These are phyloP conservation scores for Triops longicaudatus DNA, from an alignment of 1,140 invertebrate genomes.

Conservation along the genomic window DNA sequence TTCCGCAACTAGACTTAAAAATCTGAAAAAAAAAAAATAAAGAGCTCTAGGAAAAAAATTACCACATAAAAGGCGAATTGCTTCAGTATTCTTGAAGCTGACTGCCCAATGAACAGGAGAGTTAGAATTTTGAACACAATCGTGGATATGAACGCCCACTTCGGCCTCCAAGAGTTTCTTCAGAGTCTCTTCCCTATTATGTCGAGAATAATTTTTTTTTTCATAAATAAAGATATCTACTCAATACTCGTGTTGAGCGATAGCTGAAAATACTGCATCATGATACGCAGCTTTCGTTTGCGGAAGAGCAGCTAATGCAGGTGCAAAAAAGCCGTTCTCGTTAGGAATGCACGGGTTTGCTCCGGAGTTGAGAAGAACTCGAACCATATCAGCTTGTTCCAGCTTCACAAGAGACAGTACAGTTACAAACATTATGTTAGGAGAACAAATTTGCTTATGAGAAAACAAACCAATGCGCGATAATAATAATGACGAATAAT, in stretches of 20 bases:
- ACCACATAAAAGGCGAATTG: constrained; percentile 23
- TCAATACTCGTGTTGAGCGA: constrained; percentile 19
- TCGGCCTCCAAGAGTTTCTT: constrained; percentile 10
- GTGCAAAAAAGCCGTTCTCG: not conserved
- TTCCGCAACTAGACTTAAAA: not conserved
- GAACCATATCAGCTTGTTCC: constrained; percentile 22
- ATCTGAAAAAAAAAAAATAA: not conserved
- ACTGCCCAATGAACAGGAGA: constrained; percentile 26
- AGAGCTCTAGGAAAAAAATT: not conserved
- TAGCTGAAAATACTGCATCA: constrained; percentile 22
- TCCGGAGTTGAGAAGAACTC: constrained; percentile 22
- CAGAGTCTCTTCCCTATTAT: not conserved
- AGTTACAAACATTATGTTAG: too few relatives aligned
- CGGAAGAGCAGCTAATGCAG: not conserved
- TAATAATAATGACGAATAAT: not conserved
- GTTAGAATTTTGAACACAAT: constrained; percentile 25
- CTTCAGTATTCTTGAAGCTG: constrained; percentile 20
- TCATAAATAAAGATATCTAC: not conserved
- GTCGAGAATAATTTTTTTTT: not conserved
- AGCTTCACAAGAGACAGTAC: too few relatives aligned
- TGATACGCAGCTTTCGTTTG: constrained; percentile 21
- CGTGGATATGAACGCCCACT: not conserved
- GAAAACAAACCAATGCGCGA: too few relatives aligned
- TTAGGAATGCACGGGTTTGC: constrained; percentile 22
- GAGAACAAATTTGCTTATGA: too few relatives aligned